Evolutionary conservation across 23 tunicate species (phyloP), one percentile per base, ranked within the genome.

Genomic region (Trididemnum miniatum): DNA sequence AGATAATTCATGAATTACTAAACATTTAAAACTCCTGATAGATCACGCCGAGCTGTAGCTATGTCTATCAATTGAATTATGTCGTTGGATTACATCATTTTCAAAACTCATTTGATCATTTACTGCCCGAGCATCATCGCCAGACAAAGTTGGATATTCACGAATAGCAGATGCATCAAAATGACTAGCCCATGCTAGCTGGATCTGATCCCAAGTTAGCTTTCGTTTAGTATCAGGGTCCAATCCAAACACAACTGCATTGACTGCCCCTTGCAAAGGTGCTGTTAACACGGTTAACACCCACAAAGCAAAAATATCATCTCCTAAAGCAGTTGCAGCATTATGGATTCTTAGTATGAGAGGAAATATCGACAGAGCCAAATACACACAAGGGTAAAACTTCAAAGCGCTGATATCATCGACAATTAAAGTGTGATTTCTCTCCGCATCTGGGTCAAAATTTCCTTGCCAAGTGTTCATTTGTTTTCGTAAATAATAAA

Each of bases 241-340:
- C 20, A 92, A 60, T 1, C 97, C 97, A 83, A 92, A 92, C n/a
- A 92, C 89, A 50, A 92, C 71, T 2, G 97, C 97, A 72, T 92
- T 92, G 20, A 89, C 82, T 34, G 97, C 97, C 30, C 97, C 97
- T 79, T 92, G 97, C 49, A 93, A 59, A 40, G 98, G 94, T 29
- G 98, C 94, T 22, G 98, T 84, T 0, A 93, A 62, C 20, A 79
- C 93, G 1, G 98, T 93, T 76, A 93, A 23, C 4, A 93, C 34
- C 98, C 98, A 93, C 51, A 93, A 67, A 12, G 62, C 86, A 76
- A 63, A 93, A 31, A 88, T 71, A 84, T 93, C 97, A 66, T 86
- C 81, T 0, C 97, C 97, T 83, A 87, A 85, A n/a, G 25, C 91
- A 27, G 97, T 87, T 28, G 62, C 59, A 2, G 97, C 97, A 83